phyloP scores from a whole-genome alignment of 2,113 vertebrate genomes.

The Callorhinus ursinus region DNA sequence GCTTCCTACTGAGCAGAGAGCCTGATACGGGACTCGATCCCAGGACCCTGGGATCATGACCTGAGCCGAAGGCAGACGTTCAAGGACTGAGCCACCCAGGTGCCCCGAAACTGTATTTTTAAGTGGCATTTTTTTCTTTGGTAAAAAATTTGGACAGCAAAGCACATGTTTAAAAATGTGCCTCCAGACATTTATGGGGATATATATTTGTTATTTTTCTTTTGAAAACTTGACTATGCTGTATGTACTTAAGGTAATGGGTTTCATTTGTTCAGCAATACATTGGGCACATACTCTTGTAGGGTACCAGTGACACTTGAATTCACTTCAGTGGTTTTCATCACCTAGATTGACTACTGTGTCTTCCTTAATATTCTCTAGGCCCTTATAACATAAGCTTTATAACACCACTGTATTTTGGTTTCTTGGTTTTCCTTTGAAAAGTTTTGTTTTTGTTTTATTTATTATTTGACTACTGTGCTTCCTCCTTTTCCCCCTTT shows the following conservation, averaged over 20 bases:
- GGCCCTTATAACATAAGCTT: not conserved
- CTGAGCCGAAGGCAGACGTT: too few relatives aligned
- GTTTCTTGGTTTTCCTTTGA: not conserved
- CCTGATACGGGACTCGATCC: too few relatives aligned
- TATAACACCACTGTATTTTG: not conserved
- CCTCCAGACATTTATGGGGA: not conserved
- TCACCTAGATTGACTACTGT: not conserved
- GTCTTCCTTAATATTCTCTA: not conserved
- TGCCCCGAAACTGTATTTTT: not conserved
- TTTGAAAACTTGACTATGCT: not conserved
- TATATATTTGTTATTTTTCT: not conserved
- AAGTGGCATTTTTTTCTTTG: not conserved
- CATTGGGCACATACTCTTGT: not conserved
- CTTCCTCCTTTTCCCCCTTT: not conserved
- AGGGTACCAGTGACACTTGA: not conserved
- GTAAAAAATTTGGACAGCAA: conserved; percentile 18
- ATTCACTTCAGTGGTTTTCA: not conserved
- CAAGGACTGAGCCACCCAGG: too few relatives aligned
- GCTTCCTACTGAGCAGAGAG: too few relatives aligned
- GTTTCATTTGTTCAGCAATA: not conserved
- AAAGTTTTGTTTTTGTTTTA: not conserved
- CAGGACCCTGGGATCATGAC: too few relatives aligned
- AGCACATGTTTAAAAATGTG: not conserved
- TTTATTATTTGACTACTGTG: not conserved
- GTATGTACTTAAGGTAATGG: not conserved